Percentiles rank a stretch among this genome's conserved stretches.
These are phyloP conservation scores for Glaucidium brasilianum DNA, from an alignment of 2,113 vertebrate species.

Conservation along the genomic window DNA sequence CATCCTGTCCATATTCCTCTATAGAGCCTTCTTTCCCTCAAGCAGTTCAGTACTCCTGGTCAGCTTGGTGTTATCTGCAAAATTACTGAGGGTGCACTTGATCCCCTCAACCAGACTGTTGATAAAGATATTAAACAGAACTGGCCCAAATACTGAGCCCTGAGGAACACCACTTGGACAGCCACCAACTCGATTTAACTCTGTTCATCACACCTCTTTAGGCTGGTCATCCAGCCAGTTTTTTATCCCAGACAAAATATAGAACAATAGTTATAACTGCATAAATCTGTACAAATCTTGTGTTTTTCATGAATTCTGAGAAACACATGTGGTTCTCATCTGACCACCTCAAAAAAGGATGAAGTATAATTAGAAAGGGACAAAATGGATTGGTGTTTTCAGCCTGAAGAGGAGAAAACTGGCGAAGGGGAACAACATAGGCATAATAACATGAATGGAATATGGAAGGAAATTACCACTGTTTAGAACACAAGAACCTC, in stretches of 20 bases:
- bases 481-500: background rate
- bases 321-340: background rate
- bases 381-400: background rate
- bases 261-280: background rate
- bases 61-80: accelerated
- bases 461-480: background rate
- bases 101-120: accelerated
- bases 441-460: background rate
- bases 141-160: background rate
- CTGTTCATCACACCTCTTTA: background rate
- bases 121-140: background rate
- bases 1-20: background rate
- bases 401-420: background rate
- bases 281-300: background rate
- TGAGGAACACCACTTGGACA: background rate
- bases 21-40: background rate
- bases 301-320: background rate
- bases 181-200: background rate
- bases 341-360: background rate
- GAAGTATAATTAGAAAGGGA: background rate
- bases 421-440: background rate
- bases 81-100: background rate
- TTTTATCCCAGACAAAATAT: background rate
- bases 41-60: too few relatives aligned
- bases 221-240: accelerated